Conservation (phyloP, 2,888 invertebrate species). For the Eilema caniola region DNA sequence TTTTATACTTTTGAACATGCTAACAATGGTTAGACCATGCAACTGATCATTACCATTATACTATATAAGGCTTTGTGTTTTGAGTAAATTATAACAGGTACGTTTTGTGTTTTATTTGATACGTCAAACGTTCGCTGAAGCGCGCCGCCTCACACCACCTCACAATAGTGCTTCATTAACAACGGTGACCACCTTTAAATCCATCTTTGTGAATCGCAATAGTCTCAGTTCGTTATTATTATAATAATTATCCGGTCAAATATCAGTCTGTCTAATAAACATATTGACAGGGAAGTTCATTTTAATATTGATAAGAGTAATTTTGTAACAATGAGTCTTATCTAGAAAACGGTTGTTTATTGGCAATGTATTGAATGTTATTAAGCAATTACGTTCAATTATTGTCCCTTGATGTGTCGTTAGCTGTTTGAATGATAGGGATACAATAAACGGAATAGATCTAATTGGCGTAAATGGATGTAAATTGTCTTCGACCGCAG, state of each 20-base stretch:
- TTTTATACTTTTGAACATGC: constrained; percentile 81
- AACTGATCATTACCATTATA: constrained; percentile 86
- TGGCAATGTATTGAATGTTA: constrained; percentile 64
- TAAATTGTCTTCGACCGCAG: constrained; percentile 58
- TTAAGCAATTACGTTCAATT: constrained; percentile 79
- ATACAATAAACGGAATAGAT: constrained; percentile 62
- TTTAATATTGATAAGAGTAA: constrained; percentile 59
- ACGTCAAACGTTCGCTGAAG: constrained; percentile 66
- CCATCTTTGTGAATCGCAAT: constrained; percentile 66
- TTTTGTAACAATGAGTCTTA: constrained; percentile 65
- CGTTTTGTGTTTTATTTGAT: constrained; percentile 79
- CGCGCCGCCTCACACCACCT: constrained; percentile 52
- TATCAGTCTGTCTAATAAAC: constrained; percentile 56
- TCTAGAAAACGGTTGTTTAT: constrained; percentile 60
- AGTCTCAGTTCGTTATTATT: constrained; percentile 63
- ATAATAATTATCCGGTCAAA: constrained; percentile 59
- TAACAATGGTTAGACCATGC: constrained; percentile 81
- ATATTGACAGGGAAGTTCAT: constrained; percentile 61
- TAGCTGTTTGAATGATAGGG: constrained; percentile 59
- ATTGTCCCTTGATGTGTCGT: constrained; percentile 71
- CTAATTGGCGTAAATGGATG: constrained; percentile 61
- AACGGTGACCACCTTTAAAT: constrained; percentile 81
- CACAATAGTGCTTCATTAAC: constrained; percentile 81
- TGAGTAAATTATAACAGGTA: constrained; percentile 86
- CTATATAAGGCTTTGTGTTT: constrained; percentile 86